phyloP scores from a whole-genome alignment of 2,888 invertebrate genomes.

The Julus scandinavius region DNA sequence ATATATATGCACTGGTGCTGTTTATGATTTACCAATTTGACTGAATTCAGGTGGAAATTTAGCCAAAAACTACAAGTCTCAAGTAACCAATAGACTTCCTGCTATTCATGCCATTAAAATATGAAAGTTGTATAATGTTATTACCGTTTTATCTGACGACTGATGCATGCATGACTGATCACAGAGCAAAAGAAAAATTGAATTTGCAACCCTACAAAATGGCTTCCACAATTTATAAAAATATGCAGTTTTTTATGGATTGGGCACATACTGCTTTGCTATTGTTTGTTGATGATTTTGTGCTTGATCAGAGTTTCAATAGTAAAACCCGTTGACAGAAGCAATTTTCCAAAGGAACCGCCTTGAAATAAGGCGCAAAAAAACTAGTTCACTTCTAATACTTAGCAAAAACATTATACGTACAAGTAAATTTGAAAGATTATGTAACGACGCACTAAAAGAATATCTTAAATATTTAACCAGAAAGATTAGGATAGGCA shows the following conservation, averaged over 20 bases:
- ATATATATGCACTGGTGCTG: not conserved
- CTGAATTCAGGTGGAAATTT: slow-evolving; percentile 2
- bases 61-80: not conserved
- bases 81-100: not conserved
- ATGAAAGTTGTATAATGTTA: not conserved
- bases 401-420: too few relatives aligned
- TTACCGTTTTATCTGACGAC: not conserved
- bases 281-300: not conserved
- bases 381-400: too few relatives aligned
- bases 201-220: not conserved
- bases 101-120: not conserved
- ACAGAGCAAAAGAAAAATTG: not conserved
- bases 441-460: too few relatives aligned
- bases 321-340: not conserved
- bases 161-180: not conserved
- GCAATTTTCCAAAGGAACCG: not conserved
- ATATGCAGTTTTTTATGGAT: not conserved
- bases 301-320: not conserved
- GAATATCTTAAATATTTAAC: too few relatives aligned
- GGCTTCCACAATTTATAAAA: not conserved
- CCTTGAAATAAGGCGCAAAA: not conserved
- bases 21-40: not conserved
- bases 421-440: too few relatives aligned
- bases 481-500: too few relatives aligned
- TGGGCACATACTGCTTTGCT: not conserved